phyloP scores from a whole-genome alignment of 1,140 invertebrate genomes.

The Hydropsyche tenuis region DNA sequence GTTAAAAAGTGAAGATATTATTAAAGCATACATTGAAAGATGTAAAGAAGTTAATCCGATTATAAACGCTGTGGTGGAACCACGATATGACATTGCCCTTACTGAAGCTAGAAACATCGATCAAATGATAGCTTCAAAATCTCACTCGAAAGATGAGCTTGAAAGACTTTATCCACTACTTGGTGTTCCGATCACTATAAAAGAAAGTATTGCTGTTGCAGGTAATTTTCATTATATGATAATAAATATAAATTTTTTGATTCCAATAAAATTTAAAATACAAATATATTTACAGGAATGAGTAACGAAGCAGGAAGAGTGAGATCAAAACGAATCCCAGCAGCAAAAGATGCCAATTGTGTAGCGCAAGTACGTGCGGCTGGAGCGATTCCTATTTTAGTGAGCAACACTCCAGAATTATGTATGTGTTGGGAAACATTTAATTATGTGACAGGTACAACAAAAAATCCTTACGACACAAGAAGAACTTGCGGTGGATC shows the following conservation, averaged over 20 bases:
- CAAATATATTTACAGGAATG: too few relatives aligned
- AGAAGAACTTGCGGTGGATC: conserved; percentile 77
- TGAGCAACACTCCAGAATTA: conserved; percentile 92
- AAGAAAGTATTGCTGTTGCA: conserved; percentile 71
- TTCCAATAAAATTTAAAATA: neutral
- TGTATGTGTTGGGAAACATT: conserved; percentile 89
- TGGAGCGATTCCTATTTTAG: conserved; percentile 86
- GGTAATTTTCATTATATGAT: conserved; percentile 54
- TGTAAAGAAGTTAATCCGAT: conserved; percentile 71
- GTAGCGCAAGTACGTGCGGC: conserved; percentile 72
- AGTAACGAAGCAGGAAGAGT: conserved; percentile 65
- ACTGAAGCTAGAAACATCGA: conserved; percentile 65
- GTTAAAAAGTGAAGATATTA: conserved; percentile 67
- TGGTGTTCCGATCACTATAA: conserved; percentile 71
- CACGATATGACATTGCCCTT: conserved; percentile 69
- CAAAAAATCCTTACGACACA: conserved; percentile 88
- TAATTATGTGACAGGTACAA: conserved; percentile 86
- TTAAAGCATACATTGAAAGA: conserved; percentile 68
- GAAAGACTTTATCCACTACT: conserved; percentile 66
- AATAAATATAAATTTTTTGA: neutral
- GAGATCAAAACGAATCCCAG: conserved; percentile 62
- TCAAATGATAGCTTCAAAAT: conserved; percentile 55
- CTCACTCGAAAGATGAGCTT: conserved; percentile 60
- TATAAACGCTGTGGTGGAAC: conserved; percentile 74
- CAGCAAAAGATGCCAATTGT: conserved; percentile 73